These are phyloP conservation scores for Caradrina clavipalpis DNA, from an alignment of 2,888 invertebrate genomes.

Conservation along the genomic window DNA sequence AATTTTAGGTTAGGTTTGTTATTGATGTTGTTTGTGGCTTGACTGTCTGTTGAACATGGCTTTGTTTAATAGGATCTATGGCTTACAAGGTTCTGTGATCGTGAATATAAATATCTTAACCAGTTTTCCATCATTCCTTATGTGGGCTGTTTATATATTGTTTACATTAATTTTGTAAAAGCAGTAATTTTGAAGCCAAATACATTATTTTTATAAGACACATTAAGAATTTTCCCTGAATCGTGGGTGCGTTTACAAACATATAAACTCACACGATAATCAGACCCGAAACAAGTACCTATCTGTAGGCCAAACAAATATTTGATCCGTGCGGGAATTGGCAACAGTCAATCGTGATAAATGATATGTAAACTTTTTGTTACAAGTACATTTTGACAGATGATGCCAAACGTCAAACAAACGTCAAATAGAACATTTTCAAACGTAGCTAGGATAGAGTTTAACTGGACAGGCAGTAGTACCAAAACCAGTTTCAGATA, in stretches of 20 bases:
- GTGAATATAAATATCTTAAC: conserved; percentile 29
- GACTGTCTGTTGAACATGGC: conserved; percentile 26
- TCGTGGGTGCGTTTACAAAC: too few species aligned
- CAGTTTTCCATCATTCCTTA: conserved; percentile 35
- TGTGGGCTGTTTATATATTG: background rate
- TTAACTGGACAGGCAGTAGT: background rate
- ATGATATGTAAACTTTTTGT: background rate
- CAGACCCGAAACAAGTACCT: too few species aligned
- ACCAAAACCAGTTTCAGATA: conserved; percentile 57
- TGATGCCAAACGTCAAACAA: background rate
- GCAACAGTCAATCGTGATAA: background rate
- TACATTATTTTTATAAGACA: too few species aligned
- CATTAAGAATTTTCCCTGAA: too few species aligned
- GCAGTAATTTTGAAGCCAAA: background rate
- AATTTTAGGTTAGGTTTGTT: conserved; percentile 31
- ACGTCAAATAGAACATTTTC: conserved; percentile 11
- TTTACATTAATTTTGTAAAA: conserved; percentile 9
- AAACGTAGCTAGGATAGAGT: background rate
- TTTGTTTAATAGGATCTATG: conserved; percentile 25
- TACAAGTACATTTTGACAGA: background rate
- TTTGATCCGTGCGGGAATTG: too few species aligned
- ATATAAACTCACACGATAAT: too few species aligned
- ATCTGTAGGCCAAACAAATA: too few species aligned
- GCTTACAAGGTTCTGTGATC: conserved; percentile 27
- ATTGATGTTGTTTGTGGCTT: conserved; percentile 33